Evolutionary conservation across 2,113 vertebrate species (phyloP).

Genomic region (Malurus elegans): DNA sequence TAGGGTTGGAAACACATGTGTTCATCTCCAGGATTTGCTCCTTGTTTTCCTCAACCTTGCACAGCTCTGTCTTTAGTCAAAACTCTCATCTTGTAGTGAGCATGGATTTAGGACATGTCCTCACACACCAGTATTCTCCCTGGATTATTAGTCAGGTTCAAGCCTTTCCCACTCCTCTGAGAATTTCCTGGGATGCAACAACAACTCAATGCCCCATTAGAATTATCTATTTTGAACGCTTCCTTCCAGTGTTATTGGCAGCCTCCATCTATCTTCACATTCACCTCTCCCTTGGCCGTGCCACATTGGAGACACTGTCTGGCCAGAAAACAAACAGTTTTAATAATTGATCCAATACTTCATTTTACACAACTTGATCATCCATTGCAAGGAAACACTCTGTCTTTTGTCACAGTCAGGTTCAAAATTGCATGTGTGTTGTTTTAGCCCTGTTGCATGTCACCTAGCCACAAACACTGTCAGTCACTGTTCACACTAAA

Average conservation of each 20-base stretch:
- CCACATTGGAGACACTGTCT: not conserved
- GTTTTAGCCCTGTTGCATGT: not conserved
- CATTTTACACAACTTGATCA: not conserved
- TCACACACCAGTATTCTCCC: not conserved
- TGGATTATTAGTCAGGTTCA: not conserved
- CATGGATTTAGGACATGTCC: not conserved
- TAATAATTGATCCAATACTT: not conserved
- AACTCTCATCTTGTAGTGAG: not conserved
- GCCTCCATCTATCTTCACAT: not conserved
- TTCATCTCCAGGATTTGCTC: not conserved
- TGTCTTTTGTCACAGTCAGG: not conserved
- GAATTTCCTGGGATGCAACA: not conserved
- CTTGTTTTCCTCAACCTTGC: not conserved
- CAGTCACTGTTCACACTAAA: not conserved
- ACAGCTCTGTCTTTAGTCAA: not conserved
- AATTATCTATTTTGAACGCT: not conserved
- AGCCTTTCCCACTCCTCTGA: not conserved
- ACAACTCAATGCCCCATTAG: not conserved
- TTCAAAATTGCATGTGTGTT: accelerated
- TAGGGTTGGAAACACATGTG: not conserved
- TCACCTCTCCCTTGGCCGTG: not conserved
- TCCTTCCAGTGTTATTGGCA: not conserved
- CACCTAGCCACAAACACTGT: not conserved
- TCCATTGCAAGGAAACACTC: not conserved
- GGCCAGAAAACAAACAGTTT: not conserved